These are phyloP conservation scores for Pelmatolapia mariae DNA, from an alignment of 2,113 vertebrate genomes.

Conservation along the genomic window DNA sequence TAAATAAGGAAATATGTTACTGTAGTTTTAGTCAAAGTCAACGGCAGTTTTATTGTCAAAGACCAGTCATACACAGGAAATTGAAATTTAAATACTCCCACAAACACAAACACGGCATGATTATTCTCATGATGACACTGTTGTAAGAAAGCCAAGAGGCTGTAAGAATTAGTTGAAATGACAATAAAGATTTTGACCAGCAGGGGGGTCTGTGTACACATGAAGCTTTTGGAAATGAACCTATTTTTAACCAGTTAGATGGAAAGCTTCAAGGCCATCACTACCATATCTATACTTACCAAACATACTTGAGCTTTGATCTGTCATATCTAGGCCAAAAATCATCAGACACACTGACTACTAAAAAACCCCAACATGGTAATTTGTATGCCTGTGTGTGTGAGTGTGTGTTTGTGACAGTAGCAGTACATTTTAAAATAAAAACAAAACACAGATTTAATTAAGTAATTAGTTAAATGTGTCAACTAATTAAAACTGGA, in stretches of 20 bases:
- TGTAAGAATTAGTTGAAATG: not conserved
- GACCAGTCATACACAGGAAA: not conserved
- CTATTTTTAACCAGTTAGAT: accelerated
- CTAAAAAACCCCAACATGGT: accelerated
- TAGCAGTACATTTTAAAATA: not conserved
- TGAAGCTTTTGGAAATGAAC: not conserved
- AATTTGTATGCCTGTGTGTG: not conserved
- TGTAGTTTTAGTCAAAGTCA: not conserved
- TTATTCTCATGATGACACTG: not conserved
- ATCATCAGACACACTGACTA: not conserved
- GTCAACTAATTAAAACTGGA: not conserved
- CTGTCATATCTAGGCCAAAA: not conserved
- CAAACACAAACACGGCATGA: not conserved
- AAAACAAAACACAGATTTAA: not conserved
- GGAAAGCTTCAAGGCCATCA: not conserved
- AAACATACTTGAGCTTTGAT: accelerated
- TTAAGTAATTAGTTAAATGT: not conserved
- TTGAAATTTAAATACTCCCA: not conserved
- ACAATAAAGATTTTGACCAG: not conserved
- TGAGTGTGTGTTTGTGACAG: accelerated
- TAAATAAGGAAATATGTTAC: not conserved
- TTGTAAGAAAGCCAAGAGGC: accelerated
- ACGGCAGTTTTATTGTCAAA: not conserved
- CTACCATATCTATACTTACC: not conserved
- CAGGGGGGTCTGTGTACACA: not conserved